Conservation (phyloP, 2,888 invertebrate species). For the Philonicus albiceps region DNA sequence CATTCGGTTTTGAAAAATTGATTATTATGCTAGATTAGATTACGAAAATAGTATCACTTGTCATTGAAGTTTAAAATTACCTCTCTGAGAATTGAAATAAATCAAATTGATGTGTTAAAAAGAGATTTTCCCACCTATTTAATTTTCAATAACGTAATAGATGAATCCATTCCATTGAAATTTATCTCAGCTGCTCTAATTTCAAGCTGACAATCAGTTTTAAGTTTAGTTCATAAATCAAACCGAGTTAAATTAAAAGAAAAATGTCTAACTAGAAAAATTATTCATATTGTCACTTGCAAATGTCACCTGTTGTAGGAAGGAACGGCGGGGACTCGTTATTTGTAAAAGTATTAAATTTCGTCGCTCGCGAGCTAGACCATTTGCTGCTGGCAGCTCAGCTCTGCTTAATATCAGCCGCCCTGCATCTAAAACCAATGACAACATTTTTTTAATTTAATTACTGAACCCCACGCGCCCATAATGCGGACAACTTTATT, state of each 20-base stretch:
- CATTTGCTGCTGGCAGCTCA: background rate
- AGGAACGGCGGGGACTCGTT: background rate
- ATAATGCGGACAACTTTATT: constrained; percentile 30
- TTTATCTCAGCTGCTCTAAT: background rate
- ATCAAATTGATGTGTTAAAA: background rate
- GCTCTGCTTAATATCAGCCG: background rate
- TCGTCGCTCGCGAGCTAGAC: background rate
- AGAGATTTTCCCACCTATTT: background rate
- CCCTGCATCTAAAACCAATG: constrained; percentile 21
- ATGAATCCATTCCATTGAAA: background rate
- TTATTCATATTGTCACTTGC: constrained; percentile 38
- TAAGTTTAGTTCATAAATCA: constrained; percentile 24
- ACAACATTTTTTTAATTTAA: constrained; percentile 36
- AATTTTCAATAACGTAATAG: background rate
- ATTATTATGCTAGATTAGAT: no score
- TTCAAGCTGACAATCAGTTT: constrained; percentile 4
- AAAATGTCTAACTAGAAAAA: constrained; percentile 34
- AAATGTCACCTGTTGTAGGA: constrained; percentile 29
- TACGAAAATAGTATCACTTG: no score
- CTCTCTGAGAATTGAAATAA: background rate
- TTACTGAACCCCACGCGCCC: constrained; percentile 37
- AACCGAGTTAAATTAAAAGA: constrained; percentile 35
- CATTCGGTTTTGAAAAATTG: no score
- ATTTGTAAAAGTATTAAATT: constrained; percentile 27
- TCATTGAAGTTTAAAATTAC: background rate